Evolutionary conservation across 2,113 vertebrate species (phyloP).

Genomic region (Petaurus breviceps): DNA sequence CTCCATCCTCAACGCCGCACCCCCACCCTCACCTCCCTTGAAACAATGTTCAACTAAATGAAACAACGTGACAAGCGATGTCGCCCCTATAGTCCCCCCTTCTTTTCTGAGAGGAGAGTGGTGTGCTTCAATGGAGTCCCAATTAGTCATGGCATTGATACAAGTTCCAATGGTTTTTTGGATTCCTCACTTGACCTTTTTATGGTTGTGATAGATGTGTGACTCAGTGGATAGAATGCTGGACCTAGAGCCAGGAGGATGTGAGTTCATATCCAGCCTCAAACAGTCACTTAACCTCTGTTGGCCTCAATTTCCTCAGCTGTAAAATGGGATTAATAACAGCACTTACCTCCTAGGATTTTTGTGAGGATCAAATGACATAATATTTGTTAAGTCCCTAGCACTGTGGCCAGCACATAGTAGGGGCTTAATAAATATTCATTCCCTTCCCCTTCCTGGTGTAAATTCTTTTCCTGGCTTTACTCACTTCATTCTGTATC

Average conservation of each 20-base stretch:
- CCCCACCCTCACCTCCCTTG: too few species aligned
- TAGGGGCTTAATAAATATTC: neutral
- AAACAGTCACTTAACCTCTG: neutral
- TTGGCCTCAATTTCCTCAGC: neutral
- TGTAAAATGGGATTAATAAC: neutral
- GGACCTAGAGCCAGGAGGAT: neutral
- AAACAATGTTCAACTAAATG: too few species aligned
- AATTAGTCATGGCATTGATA: too few species aligned
- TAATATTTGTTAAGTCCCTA: neutral
- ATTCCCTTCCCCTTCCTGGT: neutral
- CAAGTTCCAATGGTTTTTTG: neutral
- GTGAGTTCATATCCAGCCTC: neutral
- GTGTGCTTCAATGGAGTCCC: too few species aligned
- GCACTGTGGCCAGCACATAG: neutral
- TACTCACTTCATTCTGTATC: neutral
- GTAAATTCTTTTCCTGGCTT: neutral
- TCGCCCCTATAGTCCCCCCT: too few species aligned
- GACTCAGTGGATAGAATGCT: neutral
- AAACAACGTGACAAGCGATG: too few species aligned
- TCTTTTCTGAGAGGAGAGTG: too few species aligned
- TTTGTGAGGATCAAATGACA: neutral
- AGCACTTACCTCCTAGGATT: neutral
- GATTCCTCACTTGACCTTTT: neutral
- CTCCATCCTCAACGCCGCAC: too few species aligned
- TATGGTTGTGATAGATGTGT: neutral